Conservation (phyloP, 2,113 vertebrate genomes). For the Xiphophorus couchianus region DNA sequence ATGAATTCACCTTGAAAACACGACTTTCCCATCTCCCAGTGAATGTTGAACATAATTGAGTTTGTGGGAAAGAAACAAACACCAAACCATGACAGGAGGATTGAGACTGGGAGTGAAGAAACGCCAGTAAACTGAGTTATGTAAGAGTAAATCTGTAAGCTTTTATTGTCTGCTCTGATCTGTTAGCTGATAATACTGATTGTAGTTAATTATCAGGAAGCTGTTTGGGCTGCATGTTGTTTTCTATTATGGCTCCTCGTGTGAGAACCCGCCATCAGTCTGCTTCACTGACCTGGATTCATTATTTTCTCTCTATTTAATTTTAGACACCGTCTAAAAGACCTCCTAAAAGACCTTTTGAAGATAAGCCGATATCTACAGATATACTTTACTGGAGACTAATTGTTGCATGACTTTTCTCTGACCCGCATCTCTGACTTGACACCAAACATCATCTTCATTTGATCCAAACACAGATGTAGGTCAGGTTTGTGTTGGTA, state of each 20-base stretch:
- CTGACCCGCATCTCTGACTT: slow-evolving; percentile 20
- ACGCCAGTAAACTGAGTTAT: not conserved
- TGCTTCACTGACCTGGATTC: slow-evolving; percentile 9
- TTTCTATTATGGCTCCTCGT: not conserved
- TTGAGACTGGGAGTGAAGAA: not conserved
- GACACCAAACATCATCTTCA: slow-evolving; percentile 15
- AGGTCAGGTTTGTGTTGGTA: slow-evolving; percentile 57
- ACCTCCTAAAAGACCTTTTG: not conserved
- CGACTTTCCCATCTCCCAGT: too few species aligned
- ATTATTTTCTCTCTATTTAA: not conserved
- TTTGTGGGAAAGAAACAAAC: not conserved
- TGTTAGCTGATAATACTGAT: slow-evolving; percentile 46
- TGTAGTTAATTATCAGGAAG: slow-evolving; percentile 43
- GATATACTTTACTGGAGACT: not conserved
- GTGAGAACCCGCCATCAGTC: slow-evolving; percentile 1
- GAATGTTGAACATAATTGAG: not conserved
- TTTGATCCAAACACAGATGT: slow-evolving; percentile 23
- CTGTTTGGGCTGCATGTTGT: slow-evolving; percentile 13
- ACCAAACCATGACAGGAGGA: not conserved
- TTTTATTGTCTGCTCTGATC: slow-evolving; percentile 32
- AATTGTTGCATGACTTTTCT: not conserved
- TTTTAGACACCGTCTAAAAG: not conserved
- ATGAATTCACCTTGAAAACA: too few species aligned
- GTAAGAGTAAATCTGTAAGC: slow-evolving; percentile 17
- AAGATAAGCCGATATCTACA: not conserved